Evolutionary conservation across 1,140 invertebrate species (phyloP), one percentile per base, ranked within the genome.

Genomic region (Drosophila bifasciata): DNA sequence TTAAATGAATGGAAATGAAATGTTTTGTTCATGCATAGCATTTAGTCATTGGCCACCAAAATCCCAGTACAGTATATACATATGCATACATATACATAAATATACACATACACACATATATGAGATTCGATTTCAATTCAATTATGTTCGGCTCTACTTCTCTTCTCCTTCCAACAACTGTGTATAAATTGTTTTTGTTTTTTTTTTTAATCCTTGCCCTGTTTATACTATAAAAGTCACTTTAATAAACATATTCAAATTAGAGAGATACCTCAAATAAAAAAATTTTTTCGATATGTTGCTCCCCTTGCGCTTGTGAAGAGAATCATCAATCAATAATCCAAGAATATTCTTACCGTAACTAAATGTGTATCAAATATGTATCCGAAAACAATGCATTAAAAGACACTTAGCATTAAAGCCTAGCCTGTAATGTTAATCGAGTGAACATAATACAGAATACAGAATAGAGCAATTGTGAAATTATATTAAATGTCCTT

Each of bases 11-110:
- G 15, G 25, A 69, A 67, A 41, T 67, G 28, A 39, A 58, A 63
- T 52, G 49, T 40, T 77, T 76, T 74, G 72, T 77, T 66, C 69
- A 77, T 86, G 77, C 80, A 73, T 86, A 84, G 80, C 80, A 84
- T 84, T 84, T 80, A 76, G 45, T 64, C 62, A 79, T 76, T 76
- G 81, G 73, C 77, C 60, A 70, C 49, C 59, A 73, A 74, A 46
- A 66, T 25, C 21, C 46, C 61, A 77, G 32, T 36, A 36, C 32
- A 36, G 32, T 36, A 69, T 56, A 55, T 80, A 66, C 52, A 15
- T 61, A 17, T 62, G 53, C 50, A 39, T 36, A 36, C 32, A 36
- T 36, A 36, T 60, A 21, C 44, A 50, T 40, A 56, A 36, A 51
- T 21, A 25, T 7, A 25, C 23, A 25, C 32, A 36, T 13, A 36